A percentile compares a stretch with the other conserved stretches of the same genome.
Conservation (phyloP, 1,140 invertebrate species). For the Bilobella aurantiaca region DNA sequence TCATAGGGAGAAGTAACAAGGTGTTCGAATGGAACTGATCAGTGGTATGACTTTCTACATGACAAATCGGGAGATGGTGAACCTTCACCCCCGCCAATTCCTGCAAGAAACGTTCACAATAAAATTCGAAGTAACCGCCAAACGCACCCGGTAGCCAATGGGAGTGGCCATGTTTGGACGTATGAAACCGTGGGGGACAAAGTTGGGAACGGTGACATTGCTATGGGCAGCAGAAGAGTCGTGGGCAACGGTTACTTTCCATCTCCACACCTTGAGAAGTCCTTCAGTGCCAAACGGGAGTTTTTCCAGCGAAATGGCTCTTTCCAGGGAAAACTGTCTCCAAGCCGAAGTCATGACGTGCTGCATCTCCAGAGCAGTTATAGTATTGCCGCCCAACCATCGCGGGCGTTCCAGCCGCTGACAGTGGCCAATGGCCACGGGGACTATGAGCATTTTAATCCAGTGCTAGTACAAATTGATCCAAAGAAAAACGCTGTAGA, state of each 20-base stretch:
- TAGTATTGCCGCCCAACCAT: background rate
- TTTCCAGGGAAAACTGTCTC: slow-evolving; percentile 31
- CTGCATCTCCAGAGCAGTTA: slow-evolving; percentile 29
- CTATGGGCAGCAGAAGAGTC: background rate
- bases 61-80: slow-evolving; percentile 37
- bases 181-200: background rate
- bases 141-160: background rate
- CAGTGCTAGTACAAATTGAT: background rate
- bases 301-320: slow-evolving; percentile 33
- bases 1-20: slow-evolving; percentile 46
- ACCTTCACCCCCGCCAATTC: slow-evolving; percentile 46
- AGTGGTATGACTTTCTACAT: slow-evolving; percentile 51
- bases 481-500: background rate
- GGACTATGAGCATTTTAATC: background rate
- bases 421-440: background rate
- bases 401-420: background rate
- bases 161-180: background rate
- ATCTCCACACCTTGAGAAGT: slow-evolving; percentile 6
- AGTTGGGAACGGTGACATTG: background rate
- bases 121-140: background rate
- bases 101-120: slow-evolving; percentile 37
- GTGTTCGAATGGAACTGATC: slow-evolving; percentile 56
- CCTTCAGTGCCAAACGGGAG: slow-evolving; percentile 26
- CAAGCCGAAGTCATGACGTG: slow-evolving; percentile 29
- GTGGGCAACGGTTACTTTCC: background rate